Base-by-base conservation (phyloP, 2,113 vertebrate genomes). In the Chloebia gouldiae region DNA sequence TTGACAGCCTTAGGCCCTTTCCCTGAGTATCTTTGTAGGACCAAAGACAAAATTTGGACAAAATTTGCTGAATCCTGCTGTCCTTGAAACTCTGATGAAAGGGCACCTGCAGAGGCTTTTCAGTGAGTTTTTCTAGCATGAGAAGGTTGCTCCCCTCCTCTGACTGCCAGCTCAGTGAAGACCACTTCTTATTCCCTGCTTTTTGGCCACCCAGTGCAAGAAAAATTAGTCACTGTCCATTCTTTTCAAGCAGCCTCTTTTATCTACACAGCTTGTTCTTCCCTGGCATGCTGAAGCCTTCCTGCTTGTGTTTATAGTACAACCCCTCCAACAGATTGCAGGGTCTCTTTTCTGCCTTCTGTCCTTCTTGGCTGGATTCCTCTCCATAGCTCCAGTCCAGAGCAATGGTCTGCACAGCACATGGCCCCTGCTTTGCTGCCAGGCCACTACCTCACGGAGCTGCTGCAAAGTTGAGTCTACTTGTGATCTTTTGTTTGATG, bases 311-410 rank as follows among this genome's bases (percentile, higher is more conserved):
- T 94, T 92, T 95, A 95, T 94, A 91, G 64, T 86, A 94, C 70
- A 95, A 89, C 66, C 81, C 30, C 81, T 95, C 81, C 75, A 95
- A 93, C 93, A 97, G 93, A 94, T 93, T 96, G 95, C 84, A 88
- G 94, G 75, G 84, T 94, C 93, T 95, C 93, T 95, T 95, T 87
- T 94, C 84, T 91, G 91, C 94, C 96, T 95, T 95, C 95, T 96
- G 95, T 95, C 91, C 94, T 90, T 95, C 71, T 95, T 95, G 94
- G 95, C 96, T 77, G 75, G 63, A 50, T 96, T 95, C 87, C 94
- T 75, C 64, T 92, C 83, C 83, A 53, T 87, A 94, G 88, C 84
- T 92, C 73, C 94, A 81, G 91, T 93, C 84, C 94, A 96, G 86
- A 93, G 86, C 92, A 89, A 92, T 81, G 94, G 94, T 71, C 86